phyloP scores from a whole-genome alignment of 2,888 invertebrate genomes.

The Epinotia ramella region DNA sequence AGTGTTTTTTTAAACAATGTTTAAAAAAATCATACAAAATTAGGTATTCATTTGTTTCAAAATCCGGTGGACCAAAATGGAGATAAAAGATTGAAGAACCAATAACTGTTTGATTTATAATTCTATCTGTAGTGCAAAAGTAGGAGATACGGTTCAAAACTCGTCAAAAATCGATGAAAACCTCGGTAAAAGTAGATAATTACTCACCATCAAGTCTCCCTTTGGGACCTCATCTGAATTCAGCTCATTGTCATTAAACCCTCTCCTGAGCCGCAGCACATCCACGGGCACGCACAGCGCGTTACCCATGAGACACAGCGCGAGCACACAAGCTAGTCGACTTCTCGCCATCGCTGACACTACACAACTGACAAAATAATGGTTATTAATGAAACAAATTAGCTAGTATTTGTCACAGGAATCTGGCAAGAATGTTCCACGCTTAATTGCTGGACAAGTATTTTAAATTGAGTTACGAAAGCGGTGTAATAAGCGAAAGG shows the following conservation, averaged over 20 bases:
- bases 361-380: slow-evolving; percentile 52
- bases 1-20: too few relatives aligned
- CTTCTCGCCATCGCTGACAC: slow-evolving; percentile 62
- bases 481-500: background rate
- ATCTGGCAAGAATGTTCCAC: slow-evolving; percentile 33
- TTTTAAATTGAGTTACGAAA: slow-evolving; percentile 26
- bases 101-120: too few relatives aligned
- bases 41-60: too few relatives aligned
- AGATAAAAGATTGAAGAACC: too few relatives aligned
- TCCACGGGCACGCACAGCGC: slow-evolving; percentile 63
- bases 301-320: slow-evolving; percentile 60
- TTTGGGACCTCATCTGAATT: slow-evolving; percentile 37
- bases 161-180: too few relatives aligned
- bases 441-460: slow-evolving; percentile 29
- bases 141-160: too few relatives aligned
- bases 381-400: slow-evolving; percentile 23
- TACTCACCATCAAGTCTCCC: slow-evolving; percentile 55
- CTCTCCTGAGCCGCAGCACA: slow-evolving; percentile 51
- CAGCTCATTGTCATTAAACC: slow-evolving; percentile 50
- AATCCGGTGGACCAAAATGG: too few relatives aligned
- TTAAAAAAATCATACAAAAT: too few relatives aligned
- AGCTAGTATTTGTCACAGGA: slow-evolving; percentile 29
- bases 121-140: too few relatives aligned
- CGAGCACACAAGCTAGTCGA: slow-evolving; percentile 57
- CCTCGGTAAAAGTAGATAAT: too few relatives aligned